Conservation (phyloP, 2,888 invertebrate species). For the Syrista parreyssii region DNA sequence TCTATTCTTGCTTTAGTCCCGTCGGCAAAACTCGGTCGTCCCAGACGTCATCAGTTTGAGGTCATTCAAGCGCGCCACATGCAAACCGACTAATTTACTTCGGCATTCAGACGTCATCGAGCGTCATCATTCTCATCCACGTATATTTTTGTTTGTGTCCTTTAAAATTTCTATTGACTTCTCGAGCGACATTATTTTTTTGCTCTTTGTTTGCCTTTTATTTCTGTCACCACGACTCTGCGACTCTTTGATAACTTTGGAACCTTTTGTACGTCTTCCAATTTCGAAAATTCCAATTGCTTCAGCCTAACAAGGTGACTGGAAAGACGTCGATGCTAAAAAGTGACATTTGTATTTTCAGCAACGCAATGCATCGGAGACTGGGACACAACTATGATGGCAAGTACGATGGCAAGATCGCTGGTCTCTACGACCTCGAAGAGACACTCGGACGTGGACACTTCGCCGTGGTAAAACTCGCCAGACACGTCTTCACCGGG, state of each 20-base stretch:
- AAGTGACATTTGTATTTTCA: background rate
- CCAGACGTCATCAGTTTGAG: background rate
- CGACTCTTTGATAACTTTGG: background rate
- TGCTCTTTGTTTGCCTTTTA: background rate
- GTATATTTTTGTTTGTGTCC: background rate
- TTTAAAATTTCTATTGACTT: background rate
- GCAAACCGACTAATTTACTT: background rate
- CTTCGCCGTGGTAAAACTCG: slow-evolving; percentile 98
- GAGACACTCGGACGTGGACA: slow-evolving; percentile 98
- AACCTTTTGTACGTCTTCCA: background rate
- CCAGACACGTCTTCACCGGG: slow-evolving; percentile 98
- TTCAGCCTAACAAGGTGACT: background rate
- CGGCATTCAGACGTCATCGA: background rate
- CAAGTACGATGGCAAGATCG: slow-evolving; percentile 87
- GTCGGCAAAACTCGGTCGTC: background rate
- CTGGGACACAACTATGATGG: slow-evolving; percentile 62
- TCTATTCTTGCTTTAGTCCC: background rate
- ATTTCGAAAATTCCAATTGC: background rate
- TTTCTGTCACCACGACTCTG: background rate
- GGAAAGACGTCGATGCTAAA: background rate
- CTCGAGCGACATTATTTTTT: background rate
- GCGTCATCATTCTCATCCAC: background rate
- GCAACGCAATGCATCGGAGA: slow-evolving; percentile 54
- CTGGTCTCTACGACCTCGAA: slow-evolving; percentile 96
- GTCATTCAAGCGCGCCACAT: background rate